Evolutionary conservation across 2,888 invertebrate genomes (phyloP).

Genomic region (Enchytraeus crypticus): DNA sequence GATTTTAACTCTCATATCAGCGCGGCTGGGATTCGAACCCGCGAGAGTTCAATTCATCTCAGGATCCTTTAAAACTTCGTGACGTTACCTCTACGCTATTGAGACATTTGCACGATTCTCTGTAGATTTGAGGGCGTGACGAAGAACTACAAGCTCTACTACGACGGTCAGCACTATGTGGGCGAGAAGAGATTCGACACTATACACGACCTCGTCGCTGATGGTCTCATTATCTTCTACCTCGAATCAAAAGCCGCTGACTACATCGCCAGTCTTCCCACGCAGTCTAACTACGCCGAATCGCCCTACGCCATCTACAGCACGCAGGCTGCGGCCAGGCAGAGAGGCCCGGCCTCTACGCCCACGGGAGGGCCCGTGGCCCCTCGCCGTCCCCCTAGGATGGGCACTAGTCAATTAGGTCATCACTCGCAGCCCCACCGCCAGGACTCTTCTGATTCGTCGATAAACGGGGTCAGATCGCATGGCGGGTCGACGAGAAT

Average conservation of each 20-base stretch:
- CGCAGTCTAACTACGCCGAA: conserved; percentile 71
- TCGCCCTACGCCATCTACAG: conserved; percentile 57
- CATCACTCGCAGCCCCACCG: too few relatives aligned
- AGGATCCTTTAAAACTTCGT: too few relatives aligned
- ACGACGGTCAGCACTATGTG: conserved; percentile 63
- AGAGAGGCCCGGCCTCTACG: too few relatives aligned
- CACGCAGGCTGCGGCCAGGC: conserved; percentile 28
- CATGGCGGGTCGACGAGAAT: too few relatives aligned
- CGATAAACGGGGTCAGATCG: too few relatives aligned
- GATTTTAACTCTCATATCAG: too few relatives aligned
- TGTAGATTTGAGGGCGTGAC: conserved; percentile 48
- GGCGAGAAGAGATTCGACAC: conserved; percentile 72
- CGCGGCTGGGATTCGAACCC: too few relatives aligned
- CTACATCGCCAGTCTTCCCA: conserved; percentile 73
- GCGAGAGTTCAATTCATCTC: too few relatives aligned
- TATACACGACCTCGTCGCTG: conserved; percentile 76
- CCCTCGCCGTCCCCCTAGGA: background rate
- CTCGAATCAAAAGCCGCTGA: conserved; percentile 72
- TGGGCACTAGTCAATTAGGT: background rate
- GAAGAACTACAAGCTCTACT: conserved; percentile 54
- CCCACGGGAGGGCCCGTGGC: too few relatives aligned
- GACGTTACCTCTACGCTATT: too few relatives aligned
- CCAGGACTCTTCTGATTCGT: too few relatives aligned
- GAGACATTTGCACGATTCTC: too few relatives aligned
- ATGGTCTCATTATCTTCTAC: conserved; percentile 80